Evolutionary conservation across 1,140 invertebrate genomes (phyloP).

Genomic region (Dreissena rostriformis): DNA sequence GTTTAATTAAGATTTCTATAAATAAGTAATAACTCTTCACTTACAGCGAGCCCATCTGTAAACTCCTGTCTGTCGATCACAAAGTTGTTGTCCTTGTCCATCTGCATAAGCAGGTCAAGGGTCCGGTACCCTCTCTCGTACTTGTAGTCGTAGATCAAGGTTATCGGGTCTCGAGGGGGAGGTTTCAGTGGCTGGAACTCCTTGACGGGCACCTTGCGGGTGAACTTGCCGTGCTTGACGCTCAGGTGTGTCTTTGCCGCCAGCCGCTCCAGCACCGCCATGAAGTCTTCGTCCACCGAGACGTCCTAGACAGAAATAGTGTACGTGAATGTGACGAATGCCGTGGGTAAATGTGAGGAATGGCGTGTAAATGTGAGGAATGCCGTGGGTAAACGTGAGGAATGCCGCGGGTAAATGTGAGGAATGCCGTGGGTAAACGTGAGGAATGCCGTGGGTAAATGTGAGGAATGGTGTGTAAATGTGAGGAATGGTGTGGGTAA

Average conservation of each 20-base stretch:
- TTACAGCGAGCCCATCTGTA: constrained; percentile 48
- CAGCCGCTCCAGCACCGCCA: constrained; percentile 37
- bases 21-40: neutral
- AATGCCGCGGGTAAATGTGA: too few species aligned
- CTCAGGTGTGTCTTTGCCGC: constrained; percentile 18
- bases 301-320: constrained; percentile 28
- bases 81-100: constrained; percentile 55
- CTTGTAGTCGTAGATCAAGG: constrained; percentile 52
- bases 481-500: too few species aligned
- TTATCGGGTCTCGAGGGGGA: constrained; percentile 55
- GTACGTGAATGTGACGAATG: too few species aligned
- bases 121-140: constrained; percentile 42
- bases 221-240: constrained; percentile 54
- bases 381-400: too few species aligned
- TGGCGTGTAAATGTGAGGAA: too few species aligned
- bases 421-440: too few species aligned
- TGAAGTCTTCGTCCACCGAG: constrained; percentile 50
- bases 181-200: constrained; percentile 17
- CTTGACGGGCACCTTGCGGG: constrained; percentile 47
- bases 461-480: too few species aligned
- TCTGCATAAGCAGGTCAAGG: constrained; percentile 43
- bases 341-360: too few species aligned
- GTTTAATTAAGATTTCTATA: too few species aligned
- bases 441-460: too few species aligned
- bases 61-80: constrained; percentile 56